Evolutionary conservation across 2,888 invertebrate genomes (phyloP), one percentile per base, ranked within the genome.

Genomic region (Apamea sordens): DNA sequence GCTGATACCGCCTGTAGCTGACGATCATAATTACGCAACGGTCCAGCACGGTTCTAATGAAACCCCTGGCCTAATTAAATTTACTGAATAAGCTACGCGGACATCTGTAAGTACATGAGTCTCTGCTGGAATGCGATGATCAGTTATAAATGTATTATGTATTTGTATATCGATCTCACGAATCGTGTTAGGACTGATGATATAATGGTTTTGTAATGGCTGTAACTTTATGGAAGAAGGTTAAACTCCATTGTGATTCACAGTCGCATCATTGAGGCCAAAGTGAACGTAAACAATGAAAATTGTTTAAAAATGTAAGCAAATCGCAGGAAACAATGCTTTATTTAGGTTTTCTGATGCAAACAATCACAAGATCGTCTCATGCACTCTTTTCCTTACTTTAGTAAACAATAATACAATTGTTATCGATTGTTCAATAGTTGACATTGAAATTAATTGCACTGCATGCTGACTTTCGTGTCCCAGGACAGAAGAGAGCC

Each of bases 11-110:
- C 90, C 91, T 95, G 95, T 88, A 86, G 80, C 90, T 94, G 93
- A 94, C 92, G 93, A 93, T 91, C 89, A 90, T 90, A 93, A 93
- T 95, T 93, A 93, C 91, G 92, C 85, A 90, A 92, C 90, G 88
- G 86, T 86, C 89, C 89, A 87, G 86, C 90, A 86, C 88, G 79
- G 75, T 86, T 87, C 91, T 93, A 94, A 94, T 93, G 91, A 94
- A 94, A 92, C 91, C 90, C 86, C 81, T 86, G 86, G 88, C 86
- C 93, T 93, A 94, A 94, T 94, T 93, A 93, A 93, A 93, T 92
- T 93, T 87, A 88, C 90, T 90, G 90, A 89, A 89, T 89, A 90
- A 87, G 82, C 86, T 84, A 75, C 82, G 82, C 86, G 83, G 75
- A 80, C 63, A 77, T 74, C 73, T 78, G 71, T 67, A 44, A 64